Percentiles rank a stretch among this genome's conserved stretches.
Conservation (phyloP, 2,113 vertebrate genomes). For the Cephalopterus ornatus region DNA sequence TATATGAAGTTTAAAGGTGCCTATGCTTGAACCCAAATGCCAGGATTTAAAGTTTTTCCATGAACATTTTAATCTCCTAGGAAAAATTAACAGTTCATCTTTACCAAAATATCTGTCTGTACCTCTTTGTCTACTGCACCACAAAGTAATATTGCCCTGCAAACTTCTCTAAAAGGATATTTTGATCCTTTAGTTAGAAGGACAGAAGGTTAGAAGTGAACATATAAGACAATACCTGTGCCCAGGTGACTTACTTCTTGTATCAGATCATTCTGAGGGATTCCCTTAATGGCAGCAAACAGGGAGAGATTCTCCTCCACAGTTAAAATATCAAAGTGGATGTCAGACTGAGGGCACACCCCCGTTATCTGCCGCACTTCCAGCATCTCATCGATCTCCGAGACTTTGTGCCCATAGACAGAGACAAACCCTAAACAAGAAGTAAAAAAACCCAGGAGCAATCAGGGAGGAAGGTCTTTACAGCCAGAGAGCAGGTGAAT, state of each 20-base stretch:
- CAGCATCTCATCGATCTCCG: conserved; percentile 86
- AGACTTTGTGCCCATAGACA: conserved; percentile 89
- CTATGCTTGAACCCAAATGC: background rate
- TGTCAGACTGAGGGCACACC: conserved; percentile 94
- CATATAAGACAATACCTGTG: accelerated
- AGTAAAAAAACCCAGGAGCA: background rate
- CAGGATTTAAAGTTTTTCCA: background rate
- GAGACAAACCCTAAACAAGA: conserved; percentile 79
- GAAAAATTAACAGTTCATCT: background rate
- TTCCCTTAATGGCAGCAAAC: conserved; percentile 93
- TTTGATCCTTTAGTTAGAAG: too few relatives aligned
- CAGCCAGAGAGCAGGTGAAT: background rate
- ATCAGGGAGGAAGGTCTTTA: accelerated
- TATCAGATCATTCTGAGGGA: conserved; percentile 80
- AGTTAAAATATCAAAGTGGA: conserved; percentile 92
- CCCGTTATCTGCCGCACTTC: conserved; percentile 92
- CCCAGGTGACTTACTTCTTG: conserved; percentile 77
- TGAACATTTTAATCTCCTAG: background rate
- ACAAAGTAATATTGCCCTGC: accelerated
- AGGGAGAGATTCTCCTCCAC: conserved; percentile 95
- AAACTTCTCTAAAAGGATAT: background rate
- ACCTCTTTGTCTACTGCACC: background rate
- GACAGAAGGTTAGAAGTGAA: background rate
- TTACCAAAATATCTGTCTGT: background rate
- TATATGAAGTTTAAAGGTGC: background rate